phyloP scores from a whole-genome alignment of 2,113 vertebrate genomes.

The Motacilla tschutschensis region DNA sequence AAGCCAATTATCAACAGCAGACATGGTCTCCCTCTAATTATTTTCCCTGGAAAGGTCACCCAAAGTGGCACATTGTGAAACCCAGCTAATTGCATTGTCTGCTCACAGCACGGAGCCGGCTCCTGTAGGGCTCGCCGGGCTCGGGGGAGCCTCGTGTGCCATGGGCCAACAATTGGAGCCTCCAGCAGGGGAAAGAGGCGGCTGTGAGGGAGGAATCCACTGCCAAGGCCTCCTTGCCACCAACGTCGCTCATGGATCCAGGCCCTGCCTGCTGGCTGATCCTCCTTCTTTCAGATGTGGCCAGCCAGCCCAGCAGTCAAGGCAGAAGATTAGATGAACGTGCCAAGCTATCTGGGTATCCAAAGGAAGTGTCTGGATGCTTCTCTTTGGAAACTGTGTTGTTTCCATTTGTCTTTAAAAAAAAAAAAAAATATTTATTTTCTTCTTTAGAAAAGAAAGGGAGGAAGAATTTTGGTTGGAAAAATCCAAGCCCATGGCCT shows the following conservation, averaged over 20 bases:
- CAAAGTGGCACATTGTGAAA: not conserved
- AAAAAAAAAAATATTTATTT: not conserved
- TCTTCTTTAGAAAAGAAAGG: not conserved
- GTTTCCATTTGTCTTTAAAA: not conserved
- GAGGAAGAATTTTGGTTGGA: not conserved
- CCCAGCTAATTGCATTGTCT: constrained; percentile 49
- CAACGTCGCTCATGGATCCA: not conserved
- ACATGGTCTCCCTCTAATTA: constrained; percentile 59
- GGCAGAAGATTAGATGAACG: not conserved
- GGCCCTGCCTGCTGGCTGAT: constrained; percentile 5
- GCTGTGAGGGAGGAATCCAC: not conserved
- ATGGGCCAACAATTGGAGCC: not conserved
- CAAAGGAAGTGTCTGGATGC: not conserved
- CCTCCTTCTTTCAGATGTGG: not conserved
- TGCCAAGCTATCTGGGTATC: constrained; percentile 4
- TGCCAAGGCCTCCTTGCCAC: constrained; percentile 34
- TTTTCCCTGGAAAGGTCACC: constrained; percentile 60
- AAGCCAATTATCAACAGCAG: constrained; percentile 62
- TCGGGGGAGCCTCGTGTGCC: not conserved
- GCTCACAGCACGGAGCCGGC: not conserved
- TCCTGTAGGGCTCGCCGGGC: not conserved
- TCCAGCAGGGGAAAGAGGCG: not conserved
- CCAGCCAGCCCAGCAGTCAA: constrained; percentile 4
- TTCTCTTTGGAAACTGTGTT: not conserved
- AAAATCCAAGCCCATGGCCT: not conserved